These are phyloP conservation scores for Spheniscus mendiculus DNA, from an alignment of 2,113 vertebrate genomes.

Conservation along the genomic window DNA sequence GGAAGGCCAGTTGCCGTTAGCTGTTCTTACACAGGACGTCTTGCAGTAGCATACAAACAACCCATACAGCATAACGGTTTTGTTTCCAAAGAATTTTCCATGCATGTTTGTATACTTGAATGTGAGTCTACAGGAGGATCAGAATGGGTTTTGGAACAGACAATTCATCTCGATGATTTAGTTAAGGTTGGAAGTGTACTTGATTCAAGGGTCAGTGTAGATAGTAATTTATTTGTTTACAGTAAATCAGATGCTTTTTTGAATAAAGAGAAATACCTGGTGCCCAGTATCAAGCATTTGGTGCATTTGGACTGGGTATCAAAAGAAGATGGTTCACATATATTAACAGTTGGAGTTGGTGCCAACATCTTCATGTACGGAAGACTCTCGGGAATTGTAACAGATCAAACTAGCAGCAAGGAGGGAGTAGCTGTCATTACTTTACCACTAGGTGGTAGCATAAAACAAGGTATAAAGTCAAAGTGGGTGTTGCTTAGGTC, in stretches of 20 bases:
- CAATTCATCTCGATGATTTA: conserved; percentile 93
- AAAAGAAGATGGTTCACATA: conserved; percentile 98
- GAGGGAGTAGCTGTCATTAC: conserved; percentile 94
- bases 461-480: conserved; percentile 95
- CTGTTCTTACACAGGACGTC: conserved; percentile 95
- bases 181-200: conserved; percentile 86
- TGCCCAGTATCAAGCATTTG: conserved; percentile 95
- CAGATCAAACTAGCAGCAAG: conserved; percentile 89
- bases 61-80: conserved; percentile 79
- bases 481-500: conserved; percentile 93
- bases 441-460: conserved; percentile 95
- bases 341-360: conserved; percentile 95
- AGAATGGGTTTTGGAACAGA: conserved; percentile 98
- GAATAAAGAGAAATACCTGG: conserved; percentile 82
- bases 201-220: conserved; percentile 92
- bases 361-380: conserved; percentile 98
- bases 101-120: conserved; percentile 98
- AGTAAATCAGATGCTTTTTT: conserved; percentile 92
- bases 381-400: conserved; percentile 92
- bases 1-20: conserved; percentile 96
- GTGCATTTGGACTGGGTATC: conserved; percentile 99
- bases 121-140: conserved; percentile 98
- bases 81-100: conserved; percentile 90
- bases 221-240: conserved; percentile 98
- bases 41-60: conserved; percentile 95